Evolutionary conservation across 2,888 invertebrate genomes (phyloP), one percentile per base, ranked within the genome.

Genomic region (Caenorhabditis japonica): DNA sequence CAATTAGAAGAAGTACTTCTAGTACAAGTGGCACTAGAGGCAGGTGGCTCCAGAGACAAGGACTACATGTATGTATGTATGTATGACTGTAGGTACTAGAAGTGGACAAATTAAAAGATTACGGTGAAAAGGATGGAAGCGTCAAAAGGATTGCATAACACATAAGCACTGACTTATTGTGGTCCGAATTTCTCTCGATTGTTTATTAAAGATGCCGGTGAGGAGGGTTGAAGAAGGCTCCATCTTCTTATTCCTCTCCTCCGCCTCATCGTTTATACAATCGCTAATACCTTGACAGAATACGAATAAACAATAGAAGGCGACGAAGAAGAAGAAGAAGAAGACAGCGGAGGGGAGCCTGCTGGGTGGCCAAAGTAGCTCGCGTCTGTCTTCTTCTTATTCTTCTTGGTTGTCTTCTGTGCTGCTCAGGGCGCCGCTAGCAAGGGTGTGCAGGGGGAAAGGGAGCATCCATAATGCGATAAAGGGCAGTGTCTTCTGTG

Each of bases 401-500:
- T n/a, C n/a, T n/a, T n/a, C n/a, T n/a, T n/a, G n/a, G n/a, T n/a
- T n/a, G n/a, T n/a, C n/a, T 30, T 30, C 30, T 30, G 30, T 30
- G 30, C n/a, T 7, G 30, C 30, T 7, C 43, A 56, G 41, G 39
- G 44, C 39, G 49, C 39, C n/a, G n/a, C 51, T 51, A 39, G 15
- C n/a, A n/a, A 49, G 49, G 39, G 49, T 34, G 30, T 21, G 51
- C 51, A 30, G 10, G 44, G 56, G 66, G 66, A 66, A 66, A 56
- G 66, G 66, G 66, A 66, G 66, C 66, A 66, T 66, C 66, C 66
- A 66, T 66, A 66, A 66, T 66, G 66, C 66, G 66, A 66, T 66
- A 66, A 66, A 66, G 66, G 66, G 66, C 66, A 66, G 66, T 66
- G 56, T 60, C 60, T 60, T 51, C 34, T 34, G 55, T 34, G 30